Percentiles rank a stretch among this genome's conserved stretches.
Evolutionary conservation across 2,113 vertebrate genomes (phyloP).

Genomic region (Poeciliopsis retropinna): DNA sequence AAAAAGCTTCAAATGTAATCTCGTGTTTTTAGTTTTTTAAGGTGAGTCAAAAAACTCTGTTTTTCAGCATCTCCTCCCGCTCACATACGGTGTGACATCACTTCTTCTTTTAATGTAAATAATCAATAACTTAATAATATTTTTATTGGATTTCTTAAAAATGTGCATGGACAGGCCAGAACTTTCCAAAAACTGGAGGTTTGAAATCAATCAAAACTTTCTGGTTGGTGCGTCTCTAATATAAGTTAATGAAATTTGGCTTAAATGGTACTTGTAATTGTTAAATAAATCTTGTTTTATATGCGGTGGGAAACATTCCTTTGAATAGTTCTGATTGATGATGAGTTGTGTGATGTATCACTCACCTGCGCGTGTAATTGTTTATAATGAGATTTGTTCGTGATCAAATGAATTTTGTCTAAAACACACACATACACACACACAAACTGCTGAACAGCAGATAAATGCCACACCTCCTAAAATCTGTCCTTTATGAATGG

Average conservation of each 20-base stretch:
- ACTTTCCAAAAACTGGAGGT: not conserved
- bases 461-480: slow-evolving; percentile 74
- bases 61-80: too few species aligned
- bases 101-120: not conserved
- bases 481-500: slow-evolving; percentile 72
- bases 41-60: not conserved
- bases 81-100: not conserved
- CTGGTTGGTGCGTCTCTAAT: not conserved
- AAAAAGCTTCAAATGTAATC: too few species aligned
- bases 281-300: slow-evolving; percentile 34
- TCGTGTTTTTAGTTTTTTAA: too few species aligned
- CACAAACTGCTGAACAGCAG: slow-evolving; percentile 40
- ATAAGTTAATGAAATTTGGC: slow-evolving; percentile 21
- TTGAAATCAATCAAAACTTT: not conserved
- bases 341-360: slow-evolving; percentile 26
- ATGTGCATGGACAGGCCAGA: not conserved
- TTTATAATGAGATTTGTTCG: slow-evolving; percentile 40
- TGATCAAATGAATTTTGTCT: slow-evolving; percentile 47
- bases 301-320: slow-evolving; percentile 36
- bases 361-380: slow-evolving; percentile 37
- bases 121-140: not conserved
- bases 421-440: slow-evolving; percentile 22
- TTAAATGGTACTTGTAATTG: slow-evolving; percentile 26
- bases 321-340: slow-evolving; percentile 41
- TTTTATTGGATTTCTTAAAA: not conserved